Base-by-base conservation (phyloP, 53 echinoderm and acorn worm species). In the Holothuria scabra region DNA sequence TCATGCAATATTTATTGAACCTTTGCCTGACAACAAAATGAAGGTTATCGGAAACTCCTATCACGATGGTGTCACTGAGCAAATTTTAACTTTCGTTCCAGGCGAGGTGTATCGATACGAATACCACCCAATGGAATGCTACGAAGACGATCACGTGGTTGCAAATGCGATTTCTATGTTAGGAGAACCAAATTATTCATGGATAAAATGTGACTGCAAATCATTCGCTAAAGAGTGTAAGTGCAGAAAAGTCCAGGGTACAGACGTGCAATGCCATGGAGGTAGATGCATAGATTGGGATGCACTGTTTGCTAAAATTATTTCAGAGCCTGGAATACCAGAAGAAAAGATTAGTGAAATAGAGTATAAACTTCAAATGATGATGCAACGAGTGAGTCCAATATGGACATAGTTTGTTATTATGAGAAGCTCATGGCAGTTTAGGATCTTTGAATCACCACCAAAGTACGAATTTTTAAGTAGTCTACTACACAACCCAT, bases 221-320 rank as follows among this genome's bases (percentile, higher is more conserved):
- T 56, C 78, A 57, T 78, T 78, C 13, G 78, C 78, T 11, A 58
- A 78, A 78, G 20, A 32, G 57, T 78, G 78, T 20, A 78, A 78
- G 31, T 78, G 78, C 52, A 55, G 78, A 24, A 57, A 57, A 26
- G 25, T 33, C 0, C 56, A 29, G 5, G 19, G 52, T 24, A 56
- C 32, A 33, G 70, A 32, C 22, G 3, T 49, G 48, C 25, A 33
- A 28, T n/a, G 20, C n/a, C 78, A 55, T 3, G 11, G 14, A 56
- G 19, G 25, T 16, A 24, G 29, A 29, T 16, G 32, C 23, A 74
- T 46, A 20, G 78, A 58, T 20, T 78, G 78, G 78, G 35, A 78
- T 30, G 26, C 32, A 25, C 20, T 7, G 3, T 57, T 78, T 58
- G 58, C 52, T 18, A 56, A 78, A 52, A 78, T 78, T 30, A 78